Evolutionary conservation across 2,113 vertebrate genomes (phyloP), one percentile per base, ranked within the genome.

Genomic region (Leptosomus discolor): DNA sequence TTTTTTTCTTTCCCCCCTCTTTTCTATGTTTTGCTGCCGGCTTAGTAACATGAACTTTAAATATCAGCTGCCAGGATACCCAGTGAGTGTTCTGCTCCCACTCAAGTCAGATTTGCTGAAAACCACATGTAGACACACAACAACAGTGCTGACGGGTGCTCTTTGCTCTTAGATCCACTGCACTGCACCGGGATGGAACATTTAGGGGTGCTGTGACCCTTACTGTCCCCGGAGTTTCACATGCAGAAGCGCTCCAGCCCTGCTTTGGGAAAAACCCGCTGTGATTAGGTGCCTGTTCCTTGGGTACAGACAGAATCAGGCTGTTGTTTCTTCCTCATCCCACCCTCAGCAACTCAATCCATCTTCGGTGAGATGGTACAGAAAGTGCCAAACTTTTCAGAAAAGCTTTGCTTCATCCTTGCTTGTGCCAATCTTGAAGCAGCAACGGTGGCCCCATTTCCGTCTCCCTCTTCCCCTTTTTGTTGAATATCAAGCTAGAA

Each of bases 111-210:
- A 22, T 48, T 43, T 79, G 50, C 68, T 34, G 45, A 36, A 64
- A 84, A 43, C 22, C 83, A 69, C 67, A 32, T 54, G 73, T 48
- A 48, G 67, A 67, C 22, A 68, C 46, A 17, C 4, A 45, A 5
- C 41, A 51, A 1, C 32, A 29, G 50, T 8, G 60, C 76, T 29
- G 81, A 7, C 1, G 50, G 53, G 15, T 56, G 5, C 45, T 81
- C 17, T 30, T 9, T 26, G 65, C 56, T 37, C 73, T 51, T 19
- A 67, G 53, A 54, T 34, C 63, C 1, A 0, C 74, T 29, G 43
- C 17, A 0, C 39, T 23, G 34, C 2, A 0, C 16, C 0, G 3
- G 45, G 39, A 36, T 64, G 0, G 16, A 29, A 51, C 12, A 7
- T 29, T 68, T 18, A 27, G 48, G 36, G 20, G 5, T 8, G 4